Evolutionary conservation across 1,140 invertebrate species (phyloP).

Genomic region (Neodiprion pinetum): DNA sequence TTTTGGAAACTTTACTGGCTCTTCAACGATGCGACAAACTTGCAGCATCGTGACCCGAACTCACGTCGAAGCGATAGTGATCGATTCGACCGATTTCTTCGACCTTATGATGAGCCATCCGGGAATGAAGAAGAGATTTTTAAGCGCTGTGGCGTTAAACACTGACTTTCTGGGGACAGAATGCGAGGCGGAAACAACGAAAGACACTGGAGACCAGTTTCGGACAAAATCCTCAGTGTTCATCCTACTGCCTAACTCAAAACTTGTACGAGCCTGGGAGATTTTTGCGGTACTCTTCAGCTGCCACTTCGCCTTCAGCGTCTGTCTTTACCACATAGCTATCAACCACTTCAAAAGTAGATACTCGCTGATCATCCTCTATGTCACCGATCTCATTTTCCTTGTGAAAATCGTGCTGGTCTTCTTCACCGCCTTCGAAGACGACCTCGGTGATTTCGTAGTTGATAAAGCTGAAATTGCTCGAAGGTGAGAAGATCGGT

Average conservation of each 20-base stretch:
- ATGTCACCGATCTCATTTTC: neutral
- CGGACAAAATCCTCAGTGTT: neutral
- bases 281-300: neutral
- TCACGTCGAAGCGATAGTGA: neutral
- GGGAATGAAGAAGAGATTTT: neutral
- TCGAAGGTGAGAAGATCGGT: too few species aligned
- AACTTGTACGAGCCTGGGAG: neutral
- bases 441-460: neutral
- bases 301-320: neutral
- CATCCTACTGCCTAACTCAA: neutral
- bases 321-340: neutral
- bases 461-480: neutral
- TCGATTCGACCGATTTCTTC: neutral
- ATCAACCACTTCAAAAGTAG: neutral
- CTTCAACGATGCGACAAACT: neutral
- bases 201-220: neutral
- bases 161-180: neutral
- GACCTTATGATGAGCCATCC: neutral
- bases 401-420: neutral
- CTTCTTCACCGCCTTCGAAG: conserved; percentile 6
- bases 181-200: neutral
- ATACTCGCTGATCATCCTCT: neutral
- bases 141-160: neutral
- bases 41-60: neutral
- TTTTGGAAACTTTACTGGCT: neutral